Evolutionary conservation across 2,797 vertebrate genomes (phyloP), one percentile per base, ranked within the genome.

Genomic region (Spheniscus humboldti): DNA sequence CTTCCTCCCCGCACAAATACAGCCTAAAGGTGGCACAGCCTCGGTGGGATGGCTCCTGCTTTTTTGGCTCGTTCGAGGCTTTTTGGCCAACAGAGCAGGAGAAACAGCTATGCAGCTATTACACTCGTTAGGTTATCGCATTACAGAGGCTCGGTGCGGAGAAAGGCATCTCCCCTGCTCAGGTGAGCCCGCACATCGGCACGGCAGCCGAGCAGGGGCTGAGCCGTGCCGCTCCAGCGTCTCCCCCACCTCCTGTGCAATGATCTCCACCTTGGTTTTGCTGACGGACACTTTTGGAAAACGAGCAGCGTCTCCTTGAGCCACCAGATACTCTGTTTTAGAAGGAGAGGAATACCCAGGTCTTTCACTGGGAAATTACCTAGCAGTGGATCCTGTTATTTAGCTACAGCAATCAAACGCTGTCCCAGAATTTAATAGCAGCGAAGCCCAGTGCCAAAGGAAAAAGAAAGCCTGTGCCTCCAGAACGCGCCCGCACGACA

Each of bases 101-200:
- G 50, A 7, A 52, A 9, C 5, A 43, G 73, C 1, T 6, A 17
- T 0, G 9, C 10, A 2, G 68, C 3, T 35, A 7, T 30, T 7
- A 17, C 0, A 19, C 19, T 74, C 3, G 0, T 17, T 9, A 33
- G 31, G 25, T 48, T 5, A 18, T 12, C 7, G 37, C 31, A 13
- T 24, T 15, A 1, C 0, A 5, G 60, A 17, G 56, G 60, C 7
- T 23, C 1, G 2, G 41, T 9, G 27, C 3, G 2, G 56, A 27
- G 47, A 27, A 57, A 41, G 69, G 48, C 43, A 37, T 7, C 9
- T 3, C 8, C 60, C 4, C 23, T 1, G 59, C 11, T 56, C 19
- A 18, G 55, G 62, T n/a, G 68, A 43, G 35, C 33, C 22, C 20
- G 1, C 10, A 15, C 45, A 18, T 31, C 27, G 7, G 48, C 69